Evolutionary conservation across 1,140 invertebrate species (phyloP).

Genomic region (Charaxes varanes): DNA sequence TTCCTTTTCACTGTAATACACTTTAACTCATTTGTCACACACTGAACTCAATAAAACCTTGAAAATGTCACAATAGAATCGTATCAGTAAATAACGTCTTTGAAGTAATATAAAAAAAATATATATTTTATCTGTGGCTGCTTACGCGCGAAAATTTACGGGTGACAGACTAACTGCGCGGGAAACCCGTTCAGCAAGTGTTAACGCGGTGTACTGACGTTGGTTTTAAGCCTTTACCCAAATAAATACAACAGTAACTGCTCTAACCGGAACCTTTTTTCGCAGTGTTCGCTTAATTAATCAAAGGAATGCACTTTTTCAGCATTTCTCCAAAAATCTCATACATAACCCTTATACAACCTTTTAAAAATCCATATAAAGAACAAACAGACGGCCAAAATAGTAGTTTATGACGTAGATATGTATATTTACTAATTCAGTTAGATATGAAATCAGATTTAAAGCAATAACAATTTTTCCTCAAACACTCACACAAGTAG

Average conservation of each 20-base stretch:
- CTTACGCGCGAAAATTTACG: slow-evolving; percentile 22
- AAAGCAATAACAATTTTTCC: too few species aligned
- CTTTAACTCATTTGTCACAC: slow-evolving; percentile 10
- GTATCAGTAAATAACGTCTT: background rate
- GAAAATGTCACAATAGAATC: background rate
- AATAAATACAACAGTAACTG: slow-evolving; percentile 27
- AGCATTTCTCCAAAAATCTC: too few species aligned
- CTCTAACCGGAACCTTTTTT: slow-evolving; percentile 21
- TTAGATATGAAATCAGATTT: too few species aligned
- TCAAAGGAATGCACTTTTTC: too few species aligned
- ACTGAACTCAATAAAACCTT: slow-evolving; percentile 10
- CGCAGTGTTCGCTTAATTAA: slow-evolving; percentile 5
- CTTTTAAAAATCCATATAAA: too few species aligned
- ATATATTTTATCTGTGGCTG: slow-evolving; percentile 7
- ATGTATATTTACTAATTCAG: too few species aligned
- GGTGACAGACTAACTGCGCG: slow-evolving; percentile 9
- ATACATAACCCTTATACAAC: too few species aligned
- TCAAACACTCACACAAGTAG: too few species aligned
- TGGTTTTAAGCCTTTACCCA: slow-evolving; percentile 14
- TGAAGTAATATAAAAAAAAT: slow-evolving; percentile 1
- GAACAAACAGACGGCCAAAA: too few species aligned
- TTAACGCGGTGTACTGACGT: slow-evolving; percentile 23
- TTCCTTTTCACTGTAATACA: slow-evolving; percentile 13
- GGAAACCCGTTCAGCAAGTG: slow-evolving; percentile 21
- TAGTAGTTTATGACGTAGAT: too few species aligned